These are phyloP conservation scores for Sinodicranocentrus sp. DNA, from an alignment of 2,888 invertebrate genomes.

Conservation along the genomic window DNA sequence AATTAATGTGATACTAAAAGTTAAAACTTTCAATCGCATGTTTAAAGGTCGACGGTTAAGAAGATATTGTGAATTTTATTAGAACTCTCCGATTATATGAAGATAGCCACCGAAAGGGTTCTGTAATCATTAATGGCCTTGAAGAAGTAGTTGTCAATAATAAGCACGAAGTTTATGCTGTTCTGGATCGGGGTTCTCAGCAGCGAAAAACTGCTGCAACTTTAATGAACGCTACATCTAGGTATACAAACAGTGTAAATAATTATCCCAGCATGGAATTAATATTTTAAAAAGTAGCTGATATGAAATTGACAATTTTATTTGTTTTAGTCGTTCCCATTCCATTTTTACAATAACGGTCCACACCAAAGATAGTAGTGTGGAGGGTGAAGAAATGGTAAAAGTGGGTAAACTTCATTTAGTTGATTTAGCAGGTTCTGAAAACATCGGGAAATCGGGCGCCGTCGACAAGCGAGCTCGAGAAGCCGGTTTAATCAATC, in stretches of 20 bases:
- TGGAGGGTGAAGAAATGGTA: slow-evolving; percentile 93
- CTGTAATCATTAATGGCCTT: slow-evolving; percentile 93
- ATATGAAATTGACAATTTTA: too few relatives aligned
- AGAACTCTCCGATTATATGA: slow-evolving; percentile 83
- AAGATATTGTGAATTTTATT: too few relatives aligned
- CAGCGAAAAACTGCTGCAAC: slow-evolving; percentile 94
- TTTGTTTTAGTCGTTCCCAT: slow-evolving; percentile 89
- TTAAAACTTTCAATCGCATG: too few relatives aligned
- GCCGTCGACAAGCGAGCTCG: slow-evolving; percentile 93
- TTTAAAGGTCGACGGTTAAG: too few relatives aligned
- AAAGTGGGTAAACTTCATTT: slow-evolving; percentile 98
- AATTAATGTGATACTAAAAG: too few relatives aligned
- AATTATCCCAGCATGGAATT: too few relatives aligned
- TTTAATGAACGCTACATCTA: slow-evolving; percentile 95
- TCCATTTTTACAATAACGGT: slow-evolving; percentile 97
- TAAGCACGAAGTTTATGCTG: slow-evolving; percentile 91
- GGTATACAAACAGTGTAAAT: too few relatives aligned
- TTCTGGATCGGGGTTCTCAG: slow-evolving; percentile 92
- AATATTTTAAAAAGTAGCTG: too few relatives aligned
- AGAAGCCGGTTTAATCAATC: slow-evolving; percentile 98
- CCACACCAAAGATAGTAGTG: slow-evolving; percentile 92
- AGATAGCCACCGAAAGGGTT: slow-evolving; percentile 89
- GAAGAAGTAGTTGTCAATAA: slow-evolving; percentile 94
- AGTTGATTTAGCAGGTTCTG: slow-evolving; percentile 98
- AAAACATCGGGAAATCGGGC: slow-evolving; percentile 97